Evolutionary conservation across 2,888 invertebrate genomes (phyloP).

Genomic region (Rugalucina vietnamica): DNA sequence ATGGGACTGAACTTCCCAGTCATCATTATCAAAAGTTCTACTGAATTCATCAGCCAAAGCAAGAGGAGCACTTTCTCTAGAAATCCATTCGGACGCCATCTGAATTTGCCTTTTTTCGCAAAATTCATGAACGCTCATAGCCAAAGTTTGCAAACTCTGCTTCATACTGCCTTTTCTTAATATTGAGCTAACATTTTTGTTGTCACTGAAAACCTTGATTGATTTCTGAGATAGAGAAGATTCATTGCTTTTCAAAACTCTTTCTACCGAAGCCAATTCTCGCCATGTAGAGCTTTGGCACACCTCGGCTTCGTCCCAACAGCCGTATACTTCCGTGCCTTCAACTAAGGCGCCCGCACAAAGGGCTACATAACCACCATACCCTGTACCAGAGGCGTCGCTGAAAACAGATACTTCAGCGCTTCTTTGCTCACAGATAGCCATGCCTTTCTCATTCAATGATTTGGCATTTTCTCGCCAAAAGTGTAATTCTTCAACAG

Average conservation of each 20-base stretch:
- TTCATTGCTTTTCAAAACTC: background rate
- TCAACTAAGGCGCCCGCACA: slow-evolving; percentile 12
- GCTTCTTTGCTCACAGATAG: background rate
- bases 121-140: background rate
- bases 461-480: slow-evolving; percentile 10
- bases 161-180: slow-evolving; percentile 38
- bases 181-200: slow-evolving; percentile 40
- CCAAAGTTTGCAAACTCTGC: slow-evolving; percentile 14
- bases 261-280: slow-evolving; percentile 21
- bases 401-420: slow-evolving; percentile 1
- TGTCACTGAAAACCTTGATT: slow-evolving; percentile 25
- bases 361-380: slow-evolving; percentile 24
- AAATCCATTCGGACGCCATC: slow-evolving; percentile 20
- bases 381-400: slow-evolving; percentile 36
- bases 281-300: slow-evolving; percentile 6
- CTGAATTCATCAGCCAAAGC: slow-evolving; percentile 30
- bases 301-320: slow-evolving; percentile 5
- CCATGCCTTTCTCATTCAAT: slow-evolving; percentile 20
- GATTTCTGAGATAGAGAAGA: background rate
- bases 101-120: slow-evolving; percentile 6
- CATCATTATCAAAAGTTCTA: slow-evolving; percentile 23
- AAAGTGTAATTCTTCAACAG: slow-evolving; percentile 28
- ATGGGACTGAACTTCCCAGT: slow-evolving; percentile 11
- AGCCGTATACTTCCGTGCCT: background rate
- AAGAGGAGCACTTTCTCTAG: slow-evolving; percentile 12